Evolutionary conservation across 2,113 vertebrate species (phyloP), one percentile per base, ranked within the genome.

Genomic region (Melanerpes aurifrons): DNA sequence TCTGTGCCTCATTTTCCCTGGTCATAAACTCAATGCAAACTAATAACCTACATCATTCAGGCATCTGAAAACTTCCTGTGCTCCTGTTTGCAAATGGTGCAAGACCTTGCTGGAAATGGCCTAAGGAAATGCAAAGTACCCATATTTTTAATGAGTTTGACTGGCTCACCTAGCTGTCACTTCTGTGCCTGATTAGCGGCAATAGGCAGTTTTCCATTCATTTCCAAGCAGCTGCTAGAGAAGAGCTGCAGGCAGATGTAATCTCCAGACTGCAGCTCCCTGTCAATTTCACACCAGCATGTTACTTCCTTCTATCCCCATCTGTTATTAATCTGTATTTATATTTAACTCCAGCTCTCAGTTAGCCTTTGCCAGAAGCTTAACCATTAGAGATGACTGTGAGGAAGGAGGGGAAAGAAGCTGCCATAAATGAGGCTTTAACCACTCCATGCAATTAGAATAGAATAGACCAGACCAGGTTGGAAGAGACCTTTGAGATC

Each of bases 271-370:
- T 85, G 90, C 81, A 86, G 64, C 66, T 90, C 18, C 4, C 78
- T 94, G 82, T 86, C 94, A 89, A 20, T 90, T 96, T 87, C 67
- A 92, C 69, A 28, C 63, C 8, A 2, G 89, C 66, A 31, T 91
- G 94, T 94, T 67, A 85, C 83, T 94, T 96, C 92, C 79, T 88
- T 92, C 66, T 82, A 56, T 35, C 31, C 45, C 72, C 54, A 96
- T 93, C 94, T 97, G 96, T 97, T 97, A 98, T 96, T 97, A 95
- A 97, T 94, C 70, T 96, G 75, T 90, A 96, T 96, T 97, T 96
- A 93, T 94, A 97, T 93, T 96, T 95, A 97, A 96, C 91, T 96
- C 66, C 24, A 89, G 53, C 90, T 94, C 83, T 86, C 66, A 96
- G 92, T 91, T 86, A 15, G 53, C 80, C 88, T 95, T 92, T 94